Evolutionary conservation across 2,797 vertebrate genomes (phyloP).

Genomic region (Cynodonichthys magdalenae): DNA sequence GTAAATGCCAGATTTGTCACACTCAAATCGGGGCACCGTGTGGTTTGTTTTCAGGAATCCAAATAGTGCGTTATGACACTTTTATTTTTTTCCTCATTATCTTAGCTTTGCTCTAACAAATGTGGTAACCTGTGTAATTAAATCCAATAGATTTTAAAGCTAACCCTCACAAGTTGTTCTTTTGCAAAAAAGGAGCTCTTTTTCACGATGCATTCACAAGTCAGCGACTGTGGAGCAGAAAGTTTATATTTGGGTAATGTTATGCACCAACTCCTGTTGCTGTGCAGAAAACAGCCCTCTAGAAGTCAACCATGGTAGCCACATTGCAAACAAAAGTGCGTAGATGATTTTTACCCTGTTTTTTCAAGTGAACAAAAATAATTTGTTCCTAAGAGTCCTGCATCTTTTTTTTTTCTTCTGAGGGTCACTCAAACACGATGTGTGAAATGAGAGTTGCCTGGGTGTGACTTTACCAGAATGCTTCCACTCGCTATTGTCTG

Average conservation of each 20-base stretch:
- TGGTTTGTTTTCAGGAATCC: background rate
- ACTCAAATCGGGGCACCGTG: background rate
- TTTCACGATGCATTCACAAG: conserved; percentile 1
- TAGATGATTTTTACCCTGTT: conserved; percentile 24
- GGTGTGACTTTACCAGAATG: conserved; percentile 83
- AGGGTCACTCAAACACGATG: conserved; percentile 76
- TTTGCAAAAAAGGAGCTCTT: background rate
- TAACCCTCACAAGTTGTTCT: conserved; percentile 2
- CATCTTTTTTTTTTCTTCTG: conserved; percentile 53
- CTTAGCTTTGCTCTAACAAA: conserved; percentile 3
- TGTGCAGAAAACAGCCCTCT: conserved; percentile 18
- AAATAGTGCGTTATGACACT: background rate
- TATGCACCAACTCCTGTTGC: conserved; percentile 8
- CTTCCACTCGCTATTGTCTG: conserved; percentile 82
- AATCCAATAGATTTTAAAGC: background rate
- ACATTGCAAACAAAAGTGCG: conserved; percentile 25
- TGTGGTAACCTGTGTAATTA: conserved; percentile 6
- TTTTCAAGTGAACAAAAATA: conserved; percentile 61
- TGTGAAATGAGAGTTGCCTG: conserved; percentile 82
- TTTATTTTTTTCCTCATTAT: background rate
- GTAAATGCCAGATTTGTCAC: background rate
- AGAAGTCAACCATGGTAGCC: conserved; percentile 22
- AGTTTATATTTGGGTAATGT: conserved; percentile 19
- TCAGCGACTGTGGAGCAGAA: conserved; percentile 2
- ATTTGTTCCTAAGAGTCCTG: conserved; percentile 60